Percentiles rank a stretch among this genome's conserved stretches.
These are phyloP conservation scores for Rutilus rutilus DNA, from an alignment of 2,113 vertebrate genomes.

Conservation along the genomic window DNA sequence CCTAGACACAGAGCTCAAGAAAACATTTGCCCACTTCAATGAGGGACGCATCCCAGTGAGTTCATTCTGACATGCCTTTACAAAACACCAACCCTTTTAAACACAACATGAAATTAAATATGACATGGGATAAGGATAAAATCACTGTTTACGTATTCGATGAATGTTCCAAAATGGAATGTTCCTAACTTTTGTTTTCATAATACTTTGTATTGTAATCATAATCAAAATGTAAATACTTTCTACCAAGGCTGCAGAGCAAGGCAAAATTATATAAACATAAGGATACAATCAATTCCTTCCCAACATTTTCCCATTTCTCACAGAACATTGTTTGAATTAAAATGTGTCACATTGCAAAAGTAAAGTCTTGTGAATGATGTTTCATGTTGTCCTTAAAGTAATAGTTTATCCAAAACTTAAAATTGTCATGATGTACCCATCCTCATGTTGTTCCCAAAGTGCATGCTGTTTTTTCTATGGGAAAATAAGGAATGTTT, in stretches of 20 bases:
- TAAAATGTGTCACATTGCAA: background rate
- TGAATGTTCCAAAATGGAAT: background rate
- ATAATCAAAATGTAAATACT: background rate
- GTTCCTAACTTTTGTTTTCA: background rate
- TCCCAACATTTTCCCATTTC: no score
- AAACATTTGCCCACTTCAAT: slow-evolving; percentile 87
- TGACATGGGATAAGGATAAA: background rate
- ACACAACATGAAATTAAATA: background rate
- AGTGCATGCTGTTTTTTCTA: background rate
- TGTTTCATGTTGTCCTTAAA: background rate
- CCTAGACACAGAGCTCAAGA: slow-evolving; percentile 90
- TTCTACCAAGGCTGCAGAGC: background rate
- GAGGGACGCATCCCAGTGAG: slow-evolving; percentile 92
- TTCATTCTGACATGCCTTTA: slow-evolving; percentile 34
- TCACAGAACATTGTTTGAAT: background rate
- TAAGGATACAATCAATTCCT: background rate
- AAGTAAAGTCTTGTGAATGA: background rate
- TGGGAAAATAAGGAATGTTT: no score
- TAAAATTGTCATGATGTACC: no score
- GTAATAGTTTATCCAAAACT: background rate
- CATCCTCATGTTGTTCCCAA: background rate
- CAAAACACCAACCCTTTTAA: background rate
- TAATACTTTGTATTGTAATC: background rate
- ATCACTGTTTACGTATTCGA: background rate
- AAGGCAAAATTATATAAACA: background rate